These are phyloP conservation scores for Anseranas semipalmata DNA, from an alignment of 2,113 vertebrate genomes.

Conservation along the genomic window DNA sequence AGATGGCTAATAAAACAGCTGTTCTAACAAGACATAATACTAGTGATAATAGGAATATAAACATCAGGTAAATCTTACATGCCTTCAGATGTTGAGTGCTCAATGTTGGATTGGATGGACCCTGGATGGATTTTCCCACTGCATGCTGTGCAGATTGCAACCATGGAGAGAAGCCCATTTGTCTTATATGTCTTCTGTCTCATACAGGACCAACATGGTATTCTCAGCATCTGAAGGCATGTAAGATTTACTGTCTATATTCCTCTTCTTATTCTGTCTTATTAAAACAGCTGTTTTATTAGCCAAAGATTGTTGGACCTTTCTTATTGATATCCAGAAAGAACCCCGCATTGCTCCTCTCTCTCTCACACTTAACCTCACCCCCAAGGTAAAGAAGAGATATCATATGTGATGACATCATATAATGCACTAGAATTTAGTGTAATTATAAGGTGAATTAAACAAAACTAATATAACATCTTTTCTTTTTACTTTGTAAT, in stretches of 20 bases:
- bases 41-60: background rate
- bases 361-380: background rate
- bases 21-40: background rate
- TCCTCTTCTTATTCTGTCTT: background rate
- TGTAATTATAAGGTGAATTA: background rate
- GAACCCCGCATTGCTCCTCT: background rate
- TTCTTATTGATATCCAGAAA: background rate
- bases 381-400: background rate
- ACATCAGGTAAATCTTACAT: background rate
- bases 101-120: background rate
- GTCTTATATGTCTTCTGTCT: no score
- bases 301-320: background rate
- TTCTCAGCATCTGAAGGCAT: background rate
- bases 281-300: background rate
- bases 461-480: background rate
- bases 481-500: background rate
- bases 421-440: background rate
- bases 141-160: background rate
- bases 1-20: background rate
- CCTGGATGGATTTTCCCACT: background rate
- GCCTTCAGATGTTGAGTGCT: background rate
- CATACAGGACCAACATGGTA: background rate
- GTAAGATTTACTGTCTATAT: background rate
- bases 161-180: background rate
- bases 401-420: background rate